A percentile compares a stretch with the other conserved stretches of the same genome.
phyloP scores from a whole-genome alignment of 1,140 invertebrate genomes.

The Arctopsyche grandis region DNA sequence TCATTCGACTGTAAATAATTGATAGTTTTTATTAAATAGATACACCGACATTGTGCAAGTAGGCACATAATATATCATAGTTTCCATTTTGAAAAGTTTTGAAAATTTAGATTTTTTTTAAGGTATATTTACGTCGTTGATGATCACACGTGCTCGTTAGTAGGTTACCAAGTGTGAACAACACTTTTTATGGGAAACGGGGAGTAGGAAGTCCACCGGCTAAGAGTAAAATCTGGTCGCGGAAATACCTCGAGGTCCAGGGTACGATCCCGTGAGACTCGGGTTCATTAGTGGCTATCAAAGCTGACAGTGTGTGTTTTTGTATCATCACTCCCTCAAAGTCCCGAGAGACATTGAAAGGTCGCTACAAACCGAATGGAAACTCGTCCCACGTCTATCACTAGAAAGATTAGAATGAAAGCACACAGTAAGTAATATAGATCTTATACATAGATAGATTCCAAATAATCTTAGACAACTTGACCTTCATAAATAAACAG shows the following conservation, averaged over 20 bases:
- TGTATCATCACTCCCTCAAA: conserved; percentile 4
- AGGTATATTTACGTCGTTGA: neutral
- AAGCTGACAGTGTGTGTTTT: neutral
- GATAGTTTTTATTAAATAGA: neutral
- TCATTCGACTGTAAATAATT: neutral
- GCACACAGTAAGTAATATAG: neutral
- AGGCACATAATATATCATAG: neutral
- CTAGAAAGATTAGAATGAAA: neutral
- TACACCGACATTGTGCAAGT: neutral
- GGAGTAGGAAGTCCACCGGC: conserved; percentile 27
- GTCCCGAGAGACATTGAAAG: neutral
- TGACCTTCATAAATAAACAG: too few species aligned
- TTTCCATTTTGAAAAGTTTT: neutral
- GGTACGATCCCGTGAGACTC: conserved; percentile 48
- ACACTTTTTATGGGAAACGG: neutral
- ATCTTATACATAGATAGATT: too few species aligned
- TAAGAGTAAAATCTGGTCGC: conserved; percentile 39
- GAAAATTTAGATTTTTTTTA: neutral
- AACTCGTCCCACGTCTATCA: neutral
- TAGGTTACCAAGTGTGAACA: neutral
- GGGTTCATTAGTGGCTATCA: conserved; percentile 46
- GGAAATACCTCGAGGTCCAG: conserved; percentile 42
- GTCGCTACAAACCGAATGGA: neutral
- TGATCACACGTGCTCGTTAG: conserved; percentile 30
- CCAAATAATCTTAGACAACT: too few species aligned